Evolutionary conservation across 2,888 invertebrate genomes (phyloP).

Genomic region (Chirona hameri): DNA sequence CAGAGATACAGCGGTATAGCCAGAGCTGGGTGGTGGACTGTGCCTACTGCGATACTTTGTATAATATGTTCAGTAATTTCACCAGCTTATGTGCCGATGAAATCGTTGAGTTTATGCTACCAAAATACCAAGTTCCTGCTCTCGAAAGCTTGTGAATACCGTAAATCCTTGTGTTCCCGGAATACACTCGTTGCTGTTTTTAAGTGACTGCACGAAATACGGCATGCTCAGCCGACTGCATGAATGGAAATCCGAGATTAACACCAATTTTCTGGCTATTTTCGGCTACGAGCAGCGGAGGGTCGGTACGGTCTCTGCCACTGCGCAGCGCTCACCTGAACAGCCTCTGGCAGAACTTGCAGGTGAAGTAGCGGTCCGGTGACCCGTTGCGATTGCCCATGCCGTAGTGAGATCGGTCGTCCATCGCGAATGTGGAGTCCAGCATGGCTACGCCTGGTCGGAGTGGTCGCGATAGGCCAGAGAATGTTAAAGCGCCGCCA

Average conservation of each 20-base stretch:
- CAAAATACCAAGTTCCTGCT: no score
- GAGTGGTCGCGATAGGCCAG: not conserved
- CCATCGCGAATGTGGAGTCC: not conserved
- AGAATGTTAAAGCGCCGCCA: no score
- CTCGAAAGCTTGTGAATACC: not conserved
- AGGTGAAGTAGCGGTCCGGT: constrained; percentile 9
- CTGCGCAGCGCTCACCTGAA: constrained; percentile 2
- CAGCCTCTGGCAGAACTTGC: constrained; percentile 26
- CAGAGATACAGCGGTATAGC: no score
- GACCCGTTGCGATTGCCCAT: not conserved
- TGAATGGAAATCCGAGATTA: not conserved
- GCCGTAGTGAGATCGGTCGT: not conserved
- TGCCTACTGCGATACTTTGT: no score
- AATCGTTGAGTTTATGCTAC: no score
- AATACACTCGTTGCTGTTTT: not conserved
- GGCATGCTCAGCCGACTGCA: no score
- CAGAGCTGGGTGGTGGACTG: no score
- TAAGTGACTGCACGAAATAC: not conserved
- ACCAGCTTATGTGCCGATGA: no score
- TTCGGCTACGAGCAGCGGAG: not conserved
- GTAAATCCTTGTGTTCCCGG: not conserved
- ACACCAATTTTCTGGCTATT: no score
- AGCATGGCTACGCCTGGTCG: constrained; percentile 1
- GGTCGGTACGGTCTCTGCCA: not conserved
- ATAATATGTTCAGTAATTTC: no score